phyloP scores from a whole-genome alignment of 2,797 vertebrate species.

The Hydrocynus forskahlii region DNA sequence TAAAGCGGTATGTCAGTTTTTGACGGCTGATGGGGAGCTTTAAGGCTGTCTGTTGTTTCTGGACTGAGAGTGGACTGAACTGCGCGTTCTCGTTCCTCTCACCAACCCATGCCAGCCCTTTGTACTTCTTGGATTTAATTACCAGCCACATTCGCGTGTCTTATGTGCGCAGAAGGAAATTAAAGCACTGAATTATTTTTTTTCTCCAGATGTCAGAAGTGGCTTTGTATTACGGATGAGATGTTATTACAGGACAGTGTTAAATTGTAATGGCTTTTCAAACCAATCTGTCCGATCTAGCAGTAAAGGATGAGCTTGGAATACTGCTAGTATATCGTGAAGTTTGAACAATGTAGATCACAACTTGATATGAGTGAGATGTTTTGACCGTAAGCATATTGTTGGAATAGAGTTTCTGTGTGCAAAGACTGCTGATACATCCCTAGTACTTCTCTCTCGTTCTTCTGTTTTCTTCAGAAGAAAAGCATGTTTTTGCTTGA shows the following conservation, averaged over 20 bases:
- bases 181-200: background rate
- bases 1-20: background rate
- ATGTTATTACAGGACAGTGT: background rate
- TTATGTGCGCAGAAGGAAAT: background rate
- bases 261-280: background rate
- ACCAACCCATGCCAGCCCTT: background rate
- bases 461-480: too few relatives aligned
- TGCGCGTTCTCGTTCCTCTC: background rate
- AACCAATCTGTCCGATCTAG: background rate
- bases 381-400: too few relatives aligned
- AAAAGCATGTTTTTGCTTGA: too few relatives aligned
- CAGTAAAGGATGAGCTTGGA: background rate
- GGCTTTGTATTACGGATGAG: too few relatives aligned
- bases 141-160: background rate
- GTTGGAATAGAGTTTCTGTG: too few relatives aligned
- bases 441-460: too few relatives aligned
- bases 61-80: background rate
- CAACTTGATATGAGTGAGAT: background rate
- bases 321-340: background rate
- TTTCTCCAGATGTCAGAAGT: background rate
- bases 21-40: background rate
- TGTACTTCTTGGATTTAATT: slow-evolving; percentile 14
- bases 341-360: background rate
- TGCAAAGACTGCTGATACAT: too few relatives aligned
- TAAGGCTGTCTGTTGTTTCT: background rate